Base-by-base conservation (phyloP, 2,888 invertebrate species). In the Sphaerophoria rueppellii region DNA sequence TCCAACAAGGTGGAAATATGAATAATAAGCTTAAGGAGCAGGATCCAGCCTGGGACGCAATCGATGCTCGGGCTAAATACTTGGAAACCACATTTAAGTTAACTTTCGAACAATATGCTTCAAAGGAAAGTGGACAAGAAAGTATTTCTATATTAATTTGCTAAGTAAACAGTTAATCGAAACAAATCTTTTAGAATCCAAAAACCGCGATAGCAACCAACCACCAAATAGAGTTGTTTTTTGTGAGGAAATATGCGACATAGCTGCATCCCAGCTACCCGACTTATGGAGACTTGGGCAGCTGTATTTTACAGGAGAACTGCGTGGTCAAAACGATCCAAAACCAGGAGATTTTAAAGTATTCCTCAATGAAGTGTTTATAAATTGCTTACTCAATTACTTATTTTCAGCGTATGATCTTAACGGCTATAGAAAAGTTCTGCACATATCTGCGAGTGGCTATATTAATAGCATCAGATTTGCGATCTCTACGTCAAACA, bases 1-100 rank as follows among this genome's bases (percentile, higher is more conserved):
- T 90, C 2, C 92, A 92, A 78, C 92, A 92, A 88, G 89, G 89
- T 14, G 91, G 91, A 11, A 89, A 89, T 0, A 69, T 87, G 0
- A 87, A 90, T 34, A 89, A 89, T 9, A 90, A 90, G 6, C 43
- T 91, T 35, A 89, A 89, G 0, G 90, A 90, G 4, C 96, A 96
- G 6, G 99, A 99, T 92, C 98, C 99, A 1, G 99, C 98, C 0
- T 99, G 99, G 99, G 96, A 97, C 87, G 98, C 98, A 4, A 96
- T 99, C 87, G 94, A 94, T 61, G 95, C 96, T 82, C 95, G 97
- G 86, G 96, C 96, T 82, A 95, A 95, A 70, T 98, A 97, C 92
- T 93, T 98, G 74, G 92, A 92, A 80, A 87, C 88, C 12, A 91
- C 91, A 0, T 92, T 92, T 52, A 91, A 90, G 3, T 89, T 89